Base-by-base conservation (phyloP, 2,797 vertebrate species). In the Fistularia commersonii region DNA sequence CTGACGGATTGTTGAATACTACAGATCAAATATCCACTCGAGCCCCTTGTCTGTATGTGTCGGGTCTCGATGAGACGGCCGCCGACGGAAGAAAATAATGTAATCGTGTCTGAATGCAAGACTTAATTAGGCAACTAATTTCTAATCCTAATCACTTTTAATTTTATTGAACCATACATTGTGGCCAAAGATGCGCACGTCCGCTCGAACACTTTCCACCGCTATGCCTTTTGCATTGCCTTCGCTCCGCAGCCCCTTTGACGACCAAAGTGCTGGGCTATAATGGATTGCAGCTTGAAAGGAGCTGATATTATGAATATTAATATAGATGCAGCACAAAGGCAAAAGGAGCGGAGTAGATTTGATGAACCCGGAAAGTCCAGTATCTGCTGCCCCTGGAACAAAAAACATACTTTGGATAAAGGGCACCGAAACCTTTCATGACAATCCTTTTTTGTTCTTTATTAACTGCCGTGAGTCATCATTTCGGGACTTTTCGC, bases 231-330 rank as follows among this genome's bases (percentile, higher is more conserved):
- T n/a, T n/a, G n/a, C 4, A 2, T 58, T 55, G 32, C 15, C 51
- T 44, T 48, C 43, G 51, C 42, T 59, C 58, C 7, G 54, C 69
- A 70, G 64, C 82, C 59, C 79, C 77, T 75, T 79, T 84, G 80
- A 71, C 52, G 53, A 64, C 58, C 47, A 67, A 49, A 69, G 69
- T 32, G 45, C 62, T 50, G 1, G 39, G 8, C 7, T 60, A 40
- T 83, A 78, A 77, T 74, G 61, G 77, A 69, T 64, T 60, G 61
- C 61, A 31, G 53, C 59, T 50, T 70, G 64, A 69, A 77, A 75
- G 51, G 50, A 72, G 66, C 55, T 55, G 61, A 69, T 70, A 69
- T 72, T 77, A 74, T 80, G 75, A 80, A 85, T 82, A 81, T 79
- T 74, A 79, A 87, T 80, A 61, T 23, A 8, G 51, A 48, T 53